Percentiles rank a stretch among this genome's conserved stretches.
These are phyloP conservation scores for Phyllotreta cruciferae DNA, from an alignment of 2,888 invertebrate species.

Conservation along the genomic window DNA sequence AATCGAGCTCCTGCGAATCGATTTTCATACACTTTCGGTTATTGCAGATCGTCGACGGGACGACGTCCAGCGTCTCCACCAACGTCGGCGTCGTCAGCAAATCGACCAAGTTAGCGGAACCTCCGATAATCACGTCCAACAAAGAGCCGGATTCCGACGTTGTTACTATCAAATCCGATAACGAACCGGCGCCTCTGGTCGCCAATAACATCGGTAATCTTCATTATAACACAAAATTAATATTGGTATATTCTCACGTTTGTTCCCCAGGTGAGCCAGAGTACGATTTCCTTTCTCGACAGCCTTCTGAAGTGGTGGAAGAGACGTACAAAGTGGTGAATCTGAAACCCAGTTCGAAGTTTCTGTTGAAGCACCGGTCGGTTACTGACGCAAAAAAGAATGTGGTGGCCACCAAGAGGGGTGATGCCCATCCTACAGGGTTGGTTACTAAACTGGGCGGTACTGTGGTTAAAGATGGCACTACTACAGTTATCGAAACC, in stretches of 20 bases:
- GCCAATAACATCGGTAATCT: conserved; percentile 55
- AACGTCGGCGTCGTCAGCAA: conserved; percentile 57
- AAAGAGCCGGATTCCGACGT: conserved; percentile 48
- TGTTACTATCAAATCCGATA: conserved; percentile 58
- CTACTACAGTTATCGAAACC: conserved; percentile 86
- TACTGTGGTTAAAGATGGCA: conserved; percentile 79
- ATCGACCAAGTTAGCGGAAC: conserved; percentile 49
- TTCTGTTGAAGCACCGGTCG: conserved; percentile 62
- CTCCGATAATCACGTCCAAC: conserved; percentile 63
- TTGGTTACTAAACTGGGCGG: conserved; percentile 85
- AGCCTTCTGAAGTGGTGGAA: conserved; percentile 84
- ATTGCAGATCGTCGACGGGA: conserved; percentile 36
- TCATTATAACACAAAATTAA: too few species aligned
- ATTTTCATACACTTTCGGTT: conserved; percentile 18
- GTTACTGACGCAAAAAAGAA: conserved; percentile 55
- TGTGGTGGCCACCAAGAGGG: conserved; percentile 59
- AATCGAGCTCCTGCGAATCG: neutral
- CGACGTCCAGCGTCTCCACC: conserved; percentile 42
- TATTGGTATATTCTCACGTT: neutral
- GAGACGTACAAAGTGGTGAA: conserved; percentile 86
- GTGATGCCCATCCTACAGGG: conserved; percentile 76
- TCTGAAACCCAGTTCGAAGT: conserved; percentile 73
- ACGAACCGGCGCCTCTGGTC: conserved; percentile 66
- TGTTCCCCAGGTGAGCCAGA: conserved; percentile 71
- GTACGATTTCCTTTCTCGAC: conserved; percentile 84